These are phyloP conservation scores for Perca flavescens DNA, from an alignment of 2,113 vertebrate genomes.

Conservation along the genomic window DNA sequence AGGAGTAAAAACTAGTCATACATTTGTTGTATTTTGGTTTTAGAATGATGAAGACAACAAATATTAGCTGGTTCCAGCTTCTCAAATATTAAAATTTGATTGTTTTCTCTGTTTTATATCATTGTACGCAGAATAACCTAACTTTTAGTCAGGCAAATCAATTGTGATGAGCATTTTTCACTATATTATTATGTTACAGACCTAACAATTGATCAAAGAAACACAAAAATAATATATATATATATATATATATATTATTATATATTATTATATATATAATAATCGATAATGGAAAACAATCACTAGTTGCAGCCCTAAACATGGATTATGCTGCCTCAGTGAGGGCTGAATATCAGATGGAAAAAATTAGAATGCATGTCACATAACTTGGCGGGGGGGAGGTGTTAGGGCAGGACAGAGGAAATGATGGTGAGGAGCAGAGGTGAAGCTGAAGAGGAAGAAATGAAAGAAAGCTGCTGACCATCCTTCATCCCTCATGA, in stretches of 20 bases:
- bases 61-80: neutral
- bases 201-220: neutral
- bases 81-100: neutral
- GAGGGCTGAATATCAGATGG: conserved; percentile 19
- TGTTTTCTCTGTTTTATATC: neutral
- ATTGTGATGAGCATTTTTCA: neutral
- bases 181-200: neutral
- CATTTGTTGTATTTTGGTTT: too few species aligned
- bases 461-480: conserved; percentile 12
- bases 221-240: neutral
- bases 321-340: conserved; percentile 38
- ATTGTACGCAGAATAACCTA: neutral
- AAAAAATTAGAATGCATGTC: conserved; percentile 47
- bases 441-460: conserved; percentile 28
- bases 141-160: neutral
- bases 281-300: neutral
- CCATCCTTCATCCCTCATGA: conserved; percentile 42
- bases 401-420: neutral
- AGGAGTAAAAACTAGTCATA: too few species aligned
- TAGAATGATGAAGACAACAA: neutral
- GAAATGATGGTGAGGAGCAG: conserved; percentile 22
- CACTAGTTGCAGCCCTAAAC: neutral
- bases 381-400: conserved; percentile 7
- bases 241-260: too few species aligned
- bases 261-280: too few species aligned